Evolutionary conservation across 2,113 vertebrate species (phyloP).

Genomic region (Proterorhinus semilunaris): DNA sequence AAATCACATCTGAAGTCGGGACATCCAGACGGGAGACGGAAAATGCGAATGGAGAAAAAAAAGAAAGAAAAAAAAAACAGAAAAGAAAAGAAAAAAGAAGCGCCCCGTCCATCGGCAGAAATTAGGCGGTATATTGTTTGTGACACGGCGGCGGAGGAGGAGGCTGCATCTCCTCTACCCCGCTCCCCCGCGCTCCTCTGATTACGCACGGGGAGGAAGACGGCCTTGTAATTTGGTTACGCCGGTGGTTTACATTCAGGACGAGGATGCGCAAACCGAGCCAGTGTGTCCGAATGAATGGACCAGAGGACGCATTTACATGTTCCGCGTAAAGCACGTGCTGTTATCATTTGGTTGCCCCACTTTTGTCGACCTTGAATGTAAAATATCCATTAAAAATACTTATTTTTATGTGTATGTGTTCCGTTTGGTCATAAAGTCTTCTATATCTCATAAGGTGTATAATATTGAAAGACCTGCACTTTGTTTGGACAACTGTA

Average conservation of each 20-base stretch:
- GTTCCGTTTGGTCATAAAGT: no score
- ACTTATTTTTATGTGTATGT: no score
- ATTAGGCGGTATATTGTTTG: conserved; percentile 71
- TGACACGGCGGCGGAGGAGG: conserved; percentile 64
- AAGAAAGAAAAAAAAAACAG: conserved; percentile 42
- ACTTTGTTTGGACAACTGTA: no score
- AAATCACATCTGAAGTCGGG: conserved; percentile 51
- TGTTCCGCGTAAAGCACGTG: no score
- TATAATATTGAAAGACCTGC: no score
- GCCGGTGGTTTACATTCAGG: conserved; percentile 79
- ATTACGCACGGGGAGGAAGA: conserved; percentile 77
- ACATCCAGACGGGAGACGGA: conserved; percentile 24
- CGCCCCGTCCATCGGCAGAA: conserved; percentile 48
- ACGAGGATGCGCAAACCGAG: neutral
- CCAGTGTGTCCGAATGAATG: neutral
- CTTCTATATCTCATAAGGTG: no score
- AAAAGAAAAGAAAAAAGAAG: conserved; percentile 25
- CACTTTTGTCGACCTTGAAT: no score
- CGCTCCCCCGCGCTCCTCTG: conserved; percentile 53
- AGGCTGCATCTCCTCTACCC: conserved; percentile 7
- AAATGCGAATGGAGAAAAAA: conserved; percentile 1
- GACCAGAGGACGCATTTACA: neutral
- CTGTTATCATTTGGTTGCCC: no score
- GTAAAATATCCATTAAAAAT: no score
- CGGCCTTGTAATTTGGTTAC: conserved; percentile 75